A percentile compares a stretch with the other conserved stretches of the same genome.
Conservation (phyloP, 2,888 invertebrate species). For the Megastigmus dorsalis region DNA sequence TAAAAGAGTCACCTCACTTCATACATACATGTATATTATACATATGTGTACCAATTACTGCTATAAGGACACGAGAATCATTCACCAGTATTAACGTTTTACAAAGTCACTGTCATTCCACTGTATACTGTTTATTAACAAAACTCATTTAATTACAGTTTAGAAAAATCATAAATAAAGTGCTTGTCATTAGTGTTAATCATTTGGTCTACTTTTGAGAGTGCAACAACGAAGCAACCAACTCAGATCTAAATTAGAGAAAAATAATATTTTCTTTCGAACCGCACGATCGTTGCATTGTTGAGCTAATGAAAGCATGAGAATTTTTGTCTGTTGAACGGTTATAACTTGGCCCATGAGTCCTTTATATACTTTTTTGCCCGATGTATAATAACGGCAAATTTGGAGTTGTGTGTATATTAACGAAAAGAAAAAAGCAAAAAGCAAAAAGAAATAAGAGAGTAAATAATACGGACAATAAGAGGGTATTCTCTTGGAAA, state of each 20-base stretch:
- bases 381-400: not conserved
- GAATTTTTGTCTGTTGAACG: slow-evolving; percentile 12
- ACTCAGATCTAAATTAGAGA: not conserved
- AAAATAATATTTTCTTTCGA: not conserved
- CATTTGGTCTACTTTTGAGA: too few relatives aligned
- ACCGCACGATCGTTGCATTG: slow-evolving; percentile 3
- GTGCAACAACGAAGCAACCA: not conserved
- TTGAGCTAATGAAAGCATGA: slow-evolving; percentile 33
- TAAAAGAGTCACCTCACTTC: slow-evolving; percentile 3
- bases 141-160: not conserved
- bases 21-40: too few relatives aligned
- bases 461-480: slow-evolving; percentile 21
- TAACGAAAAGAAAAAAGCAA: not conserved
- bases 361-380: not conserved
- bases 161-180: not conserved
- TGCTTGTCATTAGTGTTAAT: not conserved
- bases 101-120: not conserved
- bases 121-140: not conserved
- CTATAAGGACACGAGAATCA: not conserved
- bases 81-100: not conserved
- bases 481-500: slow-evolving; percentile 33
- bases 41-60: not conserved
- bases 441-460: not conserved
- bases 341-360: slow-evolving; percentile 11
- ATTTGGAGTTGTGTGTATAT: not conserved